Base-by-base conservation (phyloP, 2,797 vertebrate genomes). In the Buceros bicornis region DNA sequence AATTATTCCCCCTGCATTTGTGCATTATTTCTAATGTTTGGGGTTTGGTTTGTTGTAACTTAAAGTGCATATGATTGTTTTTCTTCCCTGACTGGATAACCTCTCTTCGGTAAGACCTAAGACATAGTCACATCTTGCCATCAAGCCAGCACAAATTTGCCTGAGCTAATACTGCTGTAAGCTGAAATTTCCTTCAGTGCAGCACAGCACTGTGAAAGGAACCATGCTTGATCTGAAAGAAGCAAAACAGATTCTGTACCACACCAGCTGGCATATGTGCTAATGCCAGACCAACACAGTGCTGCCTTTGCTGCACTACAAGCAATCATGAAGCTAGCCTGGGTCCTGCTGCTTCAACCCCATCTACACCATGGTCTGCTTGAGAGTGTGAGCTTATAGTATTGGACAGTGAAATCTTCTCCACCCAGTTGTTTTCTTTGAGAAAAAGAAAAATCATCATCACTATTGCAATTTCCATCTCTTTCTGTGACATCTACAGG, bases 311-410 rank as follows among this genome's bases (percentile, higher is more conserved):
- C 25, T 77, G 33, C 17, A 9, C 24, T 25, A 21, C 14, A 11
- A 10, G 17, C 13, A 57, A 12, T 25, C 13, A 1, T 31, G 61
- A 76, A 76, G 51, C 20, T 69, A 21, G 13, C 47, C 50, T 50
- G 45, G 54, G 37, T 37, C 9, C 43, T 6, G 0, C 8, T 8
- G 2, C 11, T 89, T 61, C 65, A 76, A 24, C 33, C 4, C 8
- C 12, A 19, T 8, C 37, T 22, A 22, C 37, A 45, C 35, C 4
- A 1, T 16, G 18, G 33, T 66, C 37, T 1, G 1, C 5, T 0
- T 79, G 43, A 47, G 54, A 56, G 4, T 9, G 14, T 18, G 47
- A 76, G 26, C 3, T 31, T 79, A n/a, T 13, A 31, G 56, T 21
- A 11, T 22, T 50, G 11, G 5, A 56, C 19, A 5, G 14, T 53